These are phyloP conservation scores for Lophius piscatorius DNA, from an alignment of 2,113 vertebrate species.

Conservation along the genomic window DNA sequence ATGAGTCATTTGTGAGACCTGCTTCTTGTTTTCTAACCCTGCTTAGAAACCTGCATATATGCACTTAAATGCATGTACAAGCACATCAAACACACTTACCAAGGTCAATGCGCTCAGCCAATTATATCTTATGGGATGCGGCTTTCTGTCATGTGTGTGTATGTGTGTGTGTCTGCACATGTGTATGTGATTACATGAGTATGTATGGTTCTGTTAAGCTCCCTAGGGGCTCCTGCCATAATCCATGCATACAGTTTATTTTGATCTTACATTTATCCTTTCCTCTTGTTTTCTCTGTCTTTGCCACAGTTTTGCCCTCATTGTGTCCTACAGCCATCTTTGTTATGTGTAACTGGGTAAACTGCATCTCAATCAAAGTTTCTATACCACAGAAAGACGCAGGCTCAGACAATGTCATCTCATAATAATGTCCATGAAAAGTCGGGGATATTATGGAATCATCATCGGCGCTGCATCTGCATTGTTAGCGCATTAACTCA, in stretches of 20 bases:
- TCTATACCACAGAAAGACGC: slow-evolving; percentile 5
- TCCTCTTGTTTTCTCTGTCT: slow-evolving; percentile 16
- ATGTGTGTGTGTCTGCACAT: slow-evolving; percentile 7
- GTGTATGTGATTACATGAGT: slow-evolving; percentile 9
- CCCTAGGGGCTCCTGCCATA: slow-evolving; percentile 36
- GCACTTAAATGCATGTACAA: slow-evolving; percentile 37
- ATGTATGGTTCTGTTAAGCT: slow-evolving; percentile 37
- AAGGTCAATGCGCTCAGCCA: slow-evolving; percentile 50
- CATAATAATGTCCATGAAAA: no score
- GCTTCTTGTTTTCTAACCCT: slow-evolving; percentile 19
- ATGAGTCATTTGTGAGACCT: slow-evolving; percentile 51
- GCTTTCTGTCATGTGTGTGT: slow-evolving; percentile 15
- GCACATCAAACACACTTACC: slow-evolving; percentile 25
- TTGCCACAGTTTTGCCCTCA: slow-evolving; percentile 19
- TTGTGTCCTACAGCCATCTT: slow-evolving; percentile 17
- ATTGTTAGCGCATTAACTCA: no score
- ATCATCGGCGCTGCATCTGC: no score
- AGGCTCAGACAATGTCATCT: slow-evolving; percentile 1
- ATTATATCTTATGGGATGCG: slow-evolving; percentile 39
- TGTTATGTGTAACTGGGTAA: slow-evolving; percentile 5
- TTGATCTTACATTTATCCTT: slow-evolving; percentile 41
- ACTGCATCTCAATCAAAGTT: slow-evolving; percentile 3
- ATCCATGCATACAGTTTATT: slow-evolving; percentile 47
- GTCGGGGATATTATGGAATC: no score
- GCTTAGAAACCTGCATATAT: slow-evolving; percentile 41